Conservation (phyloP, 2,888 invertebrate genomes). For the Thymelicus acteon region DNA sequence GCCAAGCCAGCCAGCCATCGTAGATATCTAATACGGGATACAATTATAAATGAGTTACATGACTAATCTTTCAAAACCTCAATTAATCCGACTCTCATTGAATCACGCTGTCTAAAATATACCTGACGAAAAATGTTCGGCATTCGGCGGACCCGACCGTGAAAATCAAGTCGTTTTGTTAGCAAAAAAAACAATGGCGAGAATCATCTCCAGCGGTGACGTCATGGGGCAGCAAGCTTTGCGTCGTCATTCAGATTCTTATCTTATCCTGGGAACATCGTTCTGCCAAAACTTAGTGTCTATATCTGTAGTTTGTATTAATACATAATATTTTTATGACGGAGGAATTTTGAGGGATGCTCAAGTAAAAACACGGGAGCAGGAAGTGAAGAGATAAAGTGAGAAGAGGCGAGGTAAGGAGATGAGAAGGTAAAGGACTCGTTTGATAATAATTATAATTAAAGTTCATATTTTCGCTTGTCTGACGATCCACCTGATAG, state of each 20-base stretch:
- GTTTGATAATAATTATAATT: too few species aligned
- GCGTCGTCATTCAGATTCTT: conserved; percentile 32
- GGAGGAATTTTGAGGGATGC: too few species aligned
- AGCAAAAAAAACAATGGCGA: conserved; percentile 32
- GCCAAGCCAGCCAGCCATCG: too few species aligned
- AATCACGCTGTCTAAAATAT: conserved; percentile 31
- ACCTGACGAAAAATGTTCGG: conserved; percentile 35
- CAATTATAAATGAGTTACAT: conserved; percentile 10
- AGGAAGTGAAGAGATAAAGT: too few species aligned
- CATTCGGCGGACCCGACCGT: conserved; percentile 29
- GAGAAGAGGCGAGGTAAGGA: too few species aligned
- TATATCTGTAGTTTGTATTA: background rate
- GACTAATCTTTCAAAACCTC: conserved; percentile 24
- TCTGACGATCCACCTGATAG: too few species aligned
- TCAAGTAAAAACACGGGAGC: too few species aligned
- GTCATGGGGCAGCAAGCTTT: conserved; percentile 26
- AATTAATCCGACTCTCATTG: conserved; percentile 27
- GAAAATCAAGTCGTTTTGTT: conserved; percentile 31
- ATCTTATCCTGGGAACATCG: conserved; percentile 26
- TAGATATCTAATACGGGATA: background rate
- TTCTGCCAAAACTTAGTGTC: conserved; percentile 8
- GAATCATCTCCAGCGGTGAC: conserved; percentile 35
- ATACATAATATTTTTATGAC: too few species aligned
- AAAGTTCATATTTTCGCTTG: too few species aligned
- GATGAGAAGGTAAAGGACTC: too few species aligned